Base-by-base conservation (phyloP, 2,113 vertebrate genomes). In the Cryptomyrus ogoouensis region DNA sequence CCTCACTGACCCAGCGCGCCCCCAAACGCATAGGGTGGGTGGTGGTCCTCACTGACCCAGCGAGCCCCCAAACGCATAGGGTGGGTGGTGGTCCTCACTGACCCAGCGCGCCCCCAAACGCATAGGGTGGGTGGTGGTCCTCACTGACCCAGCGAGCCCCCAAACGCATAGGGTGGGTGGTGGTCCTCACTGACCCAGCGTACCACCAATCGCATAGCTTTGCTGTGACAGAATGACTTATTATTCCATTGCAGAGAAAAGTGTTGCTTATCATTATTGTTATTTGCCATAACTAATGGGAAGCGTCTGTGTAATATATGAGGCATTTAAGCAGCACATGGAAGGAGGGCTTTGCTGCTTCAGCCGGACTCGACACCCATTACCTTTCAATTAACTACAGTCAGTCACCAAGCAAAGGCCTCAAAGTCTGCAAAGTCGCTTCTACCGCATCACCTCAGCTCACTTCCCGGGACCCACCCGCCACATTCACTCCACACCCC, bases 371-470 rank as follows among this genome's bases (percentile, higher is more conserved):
- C 44, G 3, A 52, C 49, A 42, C 19, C 39, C 87, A 44, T 66
- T 27, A 88, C n/a, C 53, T 42, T 88, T 88, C 52, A 44, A 62
- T 88, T 88, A 88, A 44, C 19, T 58, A 6, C 87, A 58, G 49
- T 13, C 49, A 9, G 50, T 87, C 50, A 87, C 31, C 27, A 53
- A 42, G 85, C 24, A 35, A 87, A 87, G 7, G 8, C 15, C 49
- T 19, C 13, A 35, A 85, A 85, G 83, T 53, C n/a, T 66, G 1
- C 56, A n/a, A 21, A 35, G 13, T 19, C 2, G 27, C 27, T 58
- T 88, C 17, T 24, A 5, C 50, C 44, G 1, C 17, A 88, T 24
- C 15, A 58, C 53, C 21, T 58, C 39, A 27, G 56, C 7, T 3
- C 27, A 39, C 52, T 17, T 39, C 50, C 19, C 6, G 5, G 21